Percentiles rank a stretch among this genome's conserved stretches.
These are phyloP conservation scores for Panulirus ornatus DNA, from an alignment of 1,140 invertebrate species.

Conservation along the genomic window DNA sequence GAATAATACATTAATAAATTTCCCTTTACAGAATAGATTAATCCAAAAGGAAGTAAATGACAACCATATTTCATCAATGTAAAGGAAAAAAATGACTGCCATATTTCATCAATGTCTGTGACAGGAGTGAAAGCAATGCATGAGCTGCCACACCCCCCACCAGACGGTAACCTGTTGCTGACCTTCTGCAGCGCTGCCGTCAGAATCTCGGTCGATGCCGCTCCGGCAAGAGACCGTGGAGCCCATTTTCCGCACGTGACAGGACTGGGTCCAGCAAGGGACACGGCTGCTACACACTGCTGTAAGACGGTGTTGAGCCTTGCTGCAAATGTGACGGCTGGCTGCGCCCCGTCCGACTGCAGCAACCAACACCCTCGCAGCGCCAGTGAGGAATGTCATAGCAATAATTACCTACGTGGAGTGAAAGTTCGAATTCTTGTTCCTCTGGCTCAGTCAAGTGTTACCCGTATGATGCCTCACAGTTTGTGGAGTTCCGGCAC, in stretches of 20 bases:
- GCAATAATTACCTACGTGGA: not conserved
- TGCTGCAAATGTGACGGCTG: not conserved
- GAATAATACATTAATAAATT: not conserved
- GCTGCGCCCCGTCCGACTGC: not conserved
- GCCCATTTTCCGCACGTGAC: not conserved
- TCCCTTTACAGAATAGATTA: not conserved
- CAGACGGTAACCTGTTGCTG: not conserved
- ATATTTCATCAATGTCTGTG: no score
- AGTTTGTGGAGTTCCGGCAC: not conserved
- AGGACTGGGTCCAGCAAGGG: not conserved
- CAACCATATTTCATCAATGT: no score
- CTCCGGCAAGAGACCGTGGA: not conserved
- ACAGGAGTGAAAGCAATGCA: no score
- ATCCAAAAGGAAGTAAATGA: not conserved
- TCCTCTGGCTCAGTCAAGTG: not conserved
- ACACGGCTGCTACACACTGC: not conserved
- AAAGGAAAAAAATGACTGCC: no score
- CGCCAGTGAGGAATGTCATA: not conserved
- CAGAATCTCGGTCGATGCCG: not conserved
- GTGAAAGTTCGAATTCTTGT: slow-evolving; percentile 5
- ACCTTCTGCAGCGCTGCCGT: not conserved
- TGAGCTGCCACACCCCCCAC: not conserved
- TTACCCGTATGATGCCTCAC: not conserved
- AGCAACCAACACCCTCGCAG: not conserved
- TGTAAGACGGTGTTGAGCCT: not conserved